Conservation (phyloP, 2,888 invertebrate genomes). For the Papilio demoleus region DNA sequence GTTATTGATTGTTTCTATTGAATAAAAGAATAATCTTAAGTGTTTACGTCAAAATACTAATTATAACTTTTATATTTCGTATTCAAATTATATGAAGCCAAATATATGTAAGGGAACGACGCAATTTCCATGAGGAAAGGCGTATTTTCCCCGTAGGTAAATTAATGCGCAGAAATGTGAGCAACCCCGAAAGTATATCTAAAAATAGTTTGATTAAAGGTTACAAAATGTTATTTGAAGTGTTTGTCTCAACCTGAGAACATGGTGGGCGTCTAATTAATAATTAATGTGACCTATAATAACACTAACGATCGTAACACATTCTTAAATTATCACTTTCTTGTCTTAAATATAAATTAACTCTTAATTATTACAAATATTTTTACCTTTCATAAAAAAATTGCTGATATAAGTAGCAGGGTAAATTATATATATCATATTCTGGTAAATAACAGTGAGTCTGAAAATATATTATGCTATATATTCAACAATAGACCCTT, state of each 20-base stretch:
- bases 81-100: neutral
- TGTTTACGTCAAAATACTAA: neutral
- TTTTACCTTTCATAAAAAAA: neutral
- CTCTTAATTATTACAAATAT: neutral
- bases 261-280: neutral
- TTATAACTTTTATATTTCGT: neutral
- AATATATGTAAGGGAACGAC: neutral
- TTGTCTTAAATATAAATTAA: too few species aligned
- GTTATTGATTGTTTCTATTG: too few species aligned
- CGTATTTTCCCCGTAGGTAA: neutral
- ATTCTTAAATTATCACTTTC: too few species aligned
- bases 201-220: neutral
- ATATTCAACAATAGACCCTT: too few species aligned
- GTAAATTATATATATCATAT: too few species aligned
- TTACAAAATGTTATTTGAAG: neutral
- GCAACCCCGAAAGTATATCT: neutral
- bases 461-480: too few species aligned
- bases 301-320: too few species aligned
- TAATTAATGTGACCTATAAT: neutral
- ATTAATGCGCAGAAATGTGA: neutral
- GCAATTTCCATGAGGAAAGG: neutral
- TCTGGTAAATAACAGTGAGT: too few species aligned
- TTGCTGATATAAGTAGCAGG: too few species aligned
- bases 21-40: too few species aligned
- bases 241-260: neutral